Evolutionary conservation across 2,113 vertebrate genomes (phyloP).

Genomic region (Crotalus viridis): DNA sequence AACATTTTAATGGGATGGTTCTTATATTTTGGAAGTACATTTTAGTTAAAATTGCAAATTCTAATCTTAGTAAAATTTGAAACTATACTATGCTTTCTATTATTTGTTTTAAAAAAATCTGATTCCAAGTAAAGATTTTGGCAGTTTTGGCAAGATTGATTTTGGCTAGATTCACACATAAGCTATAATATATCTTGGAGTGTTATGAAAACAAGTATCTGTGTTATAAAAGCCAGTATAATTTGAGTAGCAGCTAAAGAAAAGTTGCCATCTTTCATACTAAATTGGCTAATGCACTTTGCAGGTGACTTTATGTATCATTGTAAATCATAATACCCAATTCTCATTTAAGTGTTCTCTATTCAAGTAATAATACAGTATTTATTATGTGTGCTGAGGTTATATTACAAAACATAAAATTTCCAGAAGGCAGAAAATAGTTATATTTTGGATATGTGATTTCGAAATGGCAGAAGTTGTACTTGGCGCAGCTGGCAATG

Average conservation of each 20-base stretch:
- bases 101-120: not conserved
- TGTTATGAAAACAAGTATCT: not conserved
- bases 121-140: not conserved
- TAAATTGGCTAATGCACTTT: not conserved
- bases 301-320: not conserved
- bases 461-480: accelerated
- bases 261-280: not conserved
- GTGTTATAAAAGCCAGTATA: not conserved
- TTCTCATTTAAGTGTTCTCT: not conserved
- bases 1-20: not conserved
- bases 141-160: not conserved
- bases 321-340: not conserved
- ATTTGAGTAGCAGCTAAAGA: not conserved
- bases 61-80: not conserved
- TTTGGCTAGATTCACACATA: not conserved
- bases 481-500: not conserved
- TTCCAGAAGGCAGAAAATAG: not conserved
- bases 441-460: not conserved
- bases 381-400: not conserved
- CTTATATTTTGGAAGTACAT: not conserved
- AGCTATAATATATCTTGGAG: not conserved
- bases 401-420: not conserved
- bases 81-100: not conserved
- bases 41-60: not conserved
- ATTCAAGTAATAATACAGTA: not conserved